A percentile compares a stretch with the other conserved stretches of the same genome.
These are phyloP conservation scores for Smittia sp. DNA, from an alignment of 2,888 invertebrate genomes.

Conservation along the genomic window DNA sequence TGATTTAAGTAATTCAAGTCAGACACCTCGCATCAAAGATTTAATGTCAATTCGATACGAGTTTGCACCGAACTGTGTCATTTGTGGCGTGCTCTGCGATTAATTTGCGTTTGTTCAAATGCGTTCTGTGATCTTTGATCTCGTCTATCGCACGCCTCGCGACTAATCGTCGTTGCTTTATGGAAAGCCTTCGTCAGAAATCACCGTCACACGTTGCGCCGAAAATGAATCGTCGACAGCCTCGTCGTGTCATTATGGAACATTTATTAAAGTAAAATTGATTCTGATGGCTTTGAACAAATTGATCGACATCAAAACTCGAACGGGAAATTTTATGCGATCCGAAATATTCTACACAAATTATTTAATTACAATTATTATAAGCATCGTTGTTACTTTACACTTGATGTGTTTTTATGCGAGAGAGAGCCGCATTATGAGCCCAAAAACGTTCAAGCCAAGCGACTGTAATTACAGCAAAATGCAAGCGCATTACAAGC, in stretches of 20 bases:
- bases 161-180: no score
- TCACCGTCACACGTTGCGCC: no score
- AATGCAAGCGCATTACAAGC: conserved; percentile 11
- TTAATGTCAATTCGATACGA: background rate
- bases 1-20: conserved; percentile 6
- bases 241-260: background rate
- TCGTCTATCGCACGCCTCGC: background rate
- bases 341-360: background rate
- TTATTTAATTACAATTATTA: conserved; percentile 23
- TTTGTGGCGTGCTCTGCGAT: background rate
- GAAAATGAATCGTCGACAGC: background rate
- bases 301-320: background rate
- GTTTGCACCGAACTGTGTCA: background rate
- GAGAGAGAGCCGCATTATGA: background rate
- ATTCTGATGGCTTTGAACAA: conserved; percentile 4
- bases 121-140: background rate
- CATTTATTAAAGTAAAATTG: conserved; percentile 14
- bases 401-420: background rate
- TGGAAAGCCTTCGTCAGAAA: no score
- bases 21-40: background rate
- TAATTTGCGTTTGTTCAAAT: background rate
- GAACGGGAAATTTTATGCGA: background rate
- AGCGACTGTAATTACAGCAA: conserved; percentile 19
- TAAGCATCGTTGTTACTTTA: conserved; percentile 1
- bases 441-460: conserved; percentile 8